Percentiles rank a stretch among this genome's conserved stretches.
These are phyloP conservation scores for Eledone cirrhosa DNA, from an alignment of 2,888 invertebrate species.

Conservation along the genomic window DNA sequence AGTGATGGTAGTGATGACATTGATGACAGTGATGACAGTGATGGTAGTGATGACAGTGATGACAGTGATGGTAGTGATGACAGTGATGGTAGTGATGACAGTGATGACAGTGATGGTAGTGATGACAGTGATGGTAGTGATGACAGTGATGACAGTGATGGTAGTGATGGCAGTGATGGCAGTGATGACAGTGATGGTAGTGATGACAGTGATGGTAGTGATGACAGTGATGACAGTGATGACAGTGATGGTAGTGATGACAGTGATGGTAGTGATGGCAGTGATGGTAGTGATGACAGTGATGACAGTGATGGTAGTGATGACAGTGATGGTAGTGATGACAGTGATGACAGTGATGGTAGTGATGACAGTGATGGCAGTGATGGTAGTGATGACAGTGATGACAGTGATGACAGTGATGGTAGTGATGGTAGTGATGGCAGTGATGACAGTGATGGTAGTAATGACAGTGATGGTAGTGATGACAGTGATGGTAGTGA, in stretches of 20 bases:
- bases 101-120: background rate
- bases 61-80: constrained; percentile 3
- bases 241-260: constrained; percentile 6
- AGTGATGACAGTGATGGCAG: constrained; percentile 26
- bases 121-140: constrained; percentile 8
- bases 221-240: constrained; percentile 4
- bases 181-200: constrained; percentile 4
- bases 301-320: constrained; percentile 26
- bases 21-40: too few relatives aligned
- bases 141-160: constrained; percentile 4
- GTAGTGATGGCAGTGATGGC: background rate
- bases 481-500: background rate
- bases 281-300: constrained; percentile 10
- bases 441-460: constrained; percentile 22
- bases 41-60: too few relatives aligned
- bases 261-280: background rate
- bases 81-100: background rate
- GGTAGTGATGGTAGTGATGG: constrained; percentile 28
- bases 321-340: constrained; percentile 29
- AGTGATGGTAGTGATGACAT: too few relatives aligned
- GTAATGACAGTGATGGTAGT: constrained; percentile 16
- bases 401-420: constrained; percentile 20
- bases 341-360: constrained; percentile 25
- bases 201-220: constrained; percentile 4
- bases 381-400: constrained; percentile 24